Evolutionary conservation across 2,888 invertebrate species (phyloP), one percentile per base, ranked within the genome.

Genomic region (Heliconius cydno): DNA sequence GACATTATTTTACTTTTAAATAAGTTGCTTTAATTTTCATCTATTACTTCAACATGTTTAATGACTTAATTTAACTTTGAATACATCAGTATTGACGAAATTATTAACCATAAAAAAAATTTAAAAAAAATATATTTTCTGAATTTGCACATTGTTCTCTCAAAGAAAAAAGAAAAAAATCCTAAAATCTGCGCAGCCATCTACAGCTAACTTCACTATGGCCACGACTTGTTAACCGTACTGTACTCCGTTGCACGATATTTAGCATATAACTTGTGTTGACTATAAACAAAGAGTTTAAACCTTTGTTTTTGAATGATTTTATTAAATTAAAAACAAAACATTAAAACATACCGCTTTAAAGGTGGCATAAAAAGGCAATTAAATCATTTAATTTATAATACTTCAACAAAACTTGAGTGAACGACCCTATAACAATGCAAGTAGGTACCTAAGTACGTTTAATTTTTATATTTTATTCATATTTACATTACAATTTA

Each of bases 1-100:
- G 68, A 74, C 74, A 63, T 79, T 74, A 75, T 79, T 74, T 68
- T 70, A 79, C 67, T 79, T 79, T 78, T 74, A 78, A 74, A 78
- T 78, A 78, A 74, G 57, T 60, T 46, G 46, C 12, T 41, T 79
- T 68, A 68, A 73, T 79, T 74, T 70, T 79, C 74, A 74, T 68
- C 68, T 68, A 79, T 68, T 60, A 41, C 68, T 78, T 74, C 25
- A 68, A 68, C 68, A 68, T n/a, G 38, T 75, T 30, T 78, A 78
- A 79, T 79, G 68, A n/a, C 73, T 68, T 79, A 15, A 75, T 79
- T 75, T 34, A 75, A 68, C 30, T 60, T 74, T 30, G n/a, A 22
- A 52, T 22, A 52, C 3, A 52, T 52, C 22, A 52, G 7, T 52
- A 22, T 22, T 2, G 52, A 52, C 1, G 22, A 52, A 52, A 52